Evolutionary conservation across 2,888 invertebrate genomes (phyloP), one percentile per base, ranked within the genome.

Genomic region (Dinocampus coccinellae): DNA sequence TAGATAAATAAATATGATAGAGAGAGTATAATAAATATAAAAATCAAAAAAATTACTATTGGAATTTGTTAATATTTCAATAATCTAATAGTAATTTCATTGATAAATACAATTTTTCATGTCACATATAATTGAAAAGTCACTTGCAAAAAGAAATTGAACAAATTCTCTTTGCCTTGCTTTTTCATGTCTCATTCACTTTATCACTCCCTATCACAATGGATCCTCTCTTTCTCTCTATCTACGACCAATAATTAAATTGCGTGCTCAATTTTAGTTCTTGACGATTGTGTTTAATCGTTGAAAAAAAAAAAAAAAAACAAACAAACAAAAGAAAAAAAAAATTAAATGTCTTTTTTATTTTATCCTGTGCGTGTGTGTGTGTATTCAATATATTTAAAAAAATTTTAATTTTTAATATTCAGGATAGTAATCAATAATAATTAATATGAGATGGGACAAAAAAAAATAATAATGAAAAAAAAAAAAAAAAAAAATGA

Each of bases 251-350:
- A 68, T 69, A 66, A 75, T 74, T 60, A 64, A n/a, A 81, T 78
- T 79, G 77, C 78, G 80, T 83, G 83, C 83, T 83, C 81, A 82
- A 82, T 81, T 75, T 74, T 83, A 83, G 80, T 80, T 79, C 57
- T 65, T 82, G 81, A 80, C 69, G 71, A 71, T 60, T 39, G 68
- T 65, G 69, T 66, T n/a, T n/a, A 75, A 73, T 75, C 69, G 72
- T 74, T 62, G 70, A 65, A 36, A 57, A 72, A 52, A 58, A 52
- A 55, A 62, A 55, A 29, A 26, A 34, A 29, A 20, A n/a, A n/a
- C n/a, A n/a, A n/a, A n/a, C n/a, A n/a, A n/a, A n/a, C n/a, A n/a
- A n/a, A 62, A 26, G 22, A 63, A 62, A 63, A 70, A 20, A 29
- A 39, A 62, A 70, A 36, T n/a, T 70, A 70, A 70, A 39, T 64